phyloP scores from a whole-genome alignment of 2,113 vertebrate genomes.

The Trematocara nigrifrons region DNA sequence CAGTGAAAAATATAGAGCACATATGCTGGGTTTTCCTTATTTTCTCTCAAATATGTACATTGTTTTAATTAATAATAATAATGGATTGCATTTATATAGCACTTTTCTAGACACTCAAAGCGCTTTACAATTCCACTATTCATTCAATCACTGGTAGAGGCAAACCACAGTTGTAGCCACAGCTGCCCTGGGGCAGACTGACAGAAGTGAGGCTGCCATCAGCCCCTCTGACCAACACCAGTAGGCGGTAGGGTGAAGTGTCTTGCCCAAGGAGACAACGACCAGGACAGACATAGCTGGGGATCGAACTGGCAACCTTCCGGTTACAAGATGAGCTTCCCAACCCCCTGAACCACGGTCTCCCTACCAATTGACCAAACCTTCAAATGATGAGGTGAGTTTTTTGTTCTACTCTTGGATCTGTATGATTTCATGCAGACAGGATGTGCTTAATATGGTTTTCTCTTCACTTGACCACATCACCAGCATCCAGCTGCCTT shows the following conservation, averaged over 20 bases:
- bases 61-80: not conserved
- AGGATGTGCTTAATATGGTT: not conserved
- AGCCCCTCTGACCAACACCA: too few species aligned
- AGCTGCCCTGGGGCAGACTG: too few species aligned
- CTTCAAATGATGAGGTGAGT: not conserved
- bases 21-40: not conserved
- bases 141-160: not conserved
- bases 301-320: not conserved
- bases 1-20: not conserved
- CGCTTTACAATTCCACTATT: not conserved
- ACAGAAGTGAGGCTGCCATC: too few species aligned
- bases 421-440: not conserved
- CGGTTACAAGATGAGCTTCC: not conserved
- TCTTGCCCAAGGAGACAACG: not conserved
- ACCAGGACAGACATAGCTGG: not conserved
- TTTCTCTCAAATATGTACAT: not conserved
- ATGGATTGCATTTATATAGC: rapidly evolving
- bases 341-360: not conserved
- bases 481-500: not conserved
- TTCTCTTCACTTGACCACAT: not conserved
- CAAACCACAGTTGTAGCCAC: too few species aligned
- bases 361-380: not conserved
- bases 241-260: not conserved
- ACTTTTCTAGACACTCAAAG: not conserved
- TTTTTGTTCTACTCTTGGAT: not conserved